Percentiles rank a stretch among this genome's conserved stretches.
Conservation (phyloP, 2,113 vertebrate species). For the Perca schrenkii region DNA sequence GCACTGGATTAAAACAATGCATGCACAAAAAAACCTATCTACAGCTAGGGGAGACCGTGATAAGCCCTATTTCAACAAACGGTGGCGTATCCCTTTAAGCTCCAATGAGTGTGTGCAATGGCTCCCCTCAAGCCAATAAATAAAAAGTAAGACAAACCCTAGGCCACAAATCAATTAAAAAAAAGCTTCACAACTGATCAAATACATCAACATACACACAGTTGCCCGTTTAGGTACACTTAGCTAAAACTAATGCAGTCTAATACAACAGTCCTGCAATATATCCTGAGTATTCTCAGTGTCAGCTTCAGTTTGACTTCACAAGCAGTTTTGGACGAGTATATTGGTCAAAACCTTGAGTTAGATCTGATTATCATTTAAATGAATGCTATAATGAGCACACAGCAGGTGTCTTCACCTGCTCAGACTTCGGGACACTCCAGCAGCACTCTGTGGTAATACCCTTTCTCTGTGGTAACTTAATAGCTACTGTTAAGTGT, state of each 20-base stretch:
- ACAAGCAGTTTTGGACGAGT: background rate
- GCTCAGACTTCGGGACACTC: conserved; percentile 36
- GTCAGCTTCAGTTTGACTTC: conserved; percentile 4
- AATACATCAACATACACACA: conserved; percentile 11
- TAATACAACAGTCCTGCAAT: background rate
- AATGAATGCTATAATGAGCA: conserved; percentile 52
- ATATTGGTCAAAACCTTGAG: conserved; percentile 9
- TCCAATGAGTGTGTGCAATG: too few species aligned
- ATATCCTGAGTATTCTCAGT: background rate
- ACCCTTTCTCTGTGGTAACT: conserved; percentile 51
- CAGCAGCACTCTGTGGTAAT: conserved; percentile 37
- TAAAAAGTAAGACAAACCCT: background rate
- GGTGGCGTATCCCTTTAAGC: background rate
- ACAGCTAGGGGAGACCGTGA: too few species aligned
- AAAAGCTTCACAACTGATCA: conserved; percentile 23
- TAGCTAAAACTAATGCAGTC: background rate
- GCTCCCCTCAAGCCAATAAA: background rate
- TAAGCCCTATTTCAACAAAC: too few species aligned
- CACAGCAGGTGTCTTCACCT: conserved; percentile 45
- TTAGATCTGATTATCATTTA: conserved; percentile 52
- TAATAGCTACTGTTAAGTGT: conserved; percentile 62
- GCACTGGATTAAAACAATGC: too few species aligned
- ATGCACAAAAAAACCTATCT: too few species aligned
- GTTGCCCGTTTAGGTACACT: background rate
- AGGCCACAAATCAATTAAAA: background rate